Conservation (phyloP, 2,888 invertebrate species). For the Leptinotarsa tumamoca region DNA sequence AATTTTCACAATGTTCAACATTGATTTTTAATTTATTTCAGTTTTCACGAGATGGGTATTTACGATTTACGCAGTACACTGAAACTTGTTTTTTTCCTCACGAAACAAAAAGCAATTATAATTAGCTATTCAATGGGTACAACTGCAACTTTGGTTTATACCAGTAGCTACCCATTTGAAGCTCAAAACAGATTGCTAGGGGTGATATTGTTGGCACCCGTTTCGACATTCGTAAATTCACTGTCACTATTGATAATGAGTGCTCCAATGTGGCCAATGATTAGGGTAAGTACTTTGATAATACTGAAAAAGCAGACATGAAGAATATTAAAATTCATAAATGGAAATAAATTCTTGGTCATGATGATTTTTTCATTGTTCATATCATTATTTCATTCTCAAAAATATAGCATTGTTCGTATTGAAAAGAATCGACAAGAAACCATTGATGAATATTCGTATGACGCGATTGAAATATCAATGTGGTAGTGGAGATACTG, state of each 20-base stretch:
- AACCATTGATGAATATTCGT: not conserved
- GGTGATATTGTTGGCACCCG: conserved; percentile 37
- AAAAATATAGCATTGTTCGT: not conserved
- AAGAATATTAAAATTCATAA: not conserved
- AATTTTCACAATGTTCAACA: no score
- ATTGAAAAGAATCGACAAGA: not conserved
- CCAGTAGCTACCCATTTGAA: conserved; percentile 28
- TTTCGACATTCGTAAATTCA: conserved; percentile 21
- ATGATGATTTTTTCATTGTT: not conserved
- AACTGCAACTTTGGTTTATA: conserved; percentile 34
- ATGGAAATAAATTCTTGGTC: not conserved
- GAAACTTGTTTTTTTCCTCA: conserved; percentile 28
- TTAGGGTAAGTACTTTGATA: not conserved
- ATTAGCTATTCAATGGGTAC: conserved; percentile 46
- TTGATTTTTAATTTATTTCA: conserved; percentile 13
- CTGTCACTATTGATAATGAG: not conserved
- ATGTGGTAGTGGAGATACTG: not conserved
- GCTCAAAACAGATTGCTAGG: conserved; percentile 32
- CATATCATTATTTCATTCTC: not conserved
- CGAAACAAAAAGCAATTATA: conserved; percentile 36
- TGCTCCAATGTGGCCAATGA: not conserved
- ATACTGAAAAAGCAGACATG: no score
- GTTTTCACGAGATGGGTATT: conserved; percentile 45
- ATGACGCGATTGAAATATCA: not conserved
- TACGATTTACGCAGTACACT: conserved; percentile 37